Base-by-base conservation (phyloP, 2,888 invertebrate species). In the Apotomis capreana region DNA sequence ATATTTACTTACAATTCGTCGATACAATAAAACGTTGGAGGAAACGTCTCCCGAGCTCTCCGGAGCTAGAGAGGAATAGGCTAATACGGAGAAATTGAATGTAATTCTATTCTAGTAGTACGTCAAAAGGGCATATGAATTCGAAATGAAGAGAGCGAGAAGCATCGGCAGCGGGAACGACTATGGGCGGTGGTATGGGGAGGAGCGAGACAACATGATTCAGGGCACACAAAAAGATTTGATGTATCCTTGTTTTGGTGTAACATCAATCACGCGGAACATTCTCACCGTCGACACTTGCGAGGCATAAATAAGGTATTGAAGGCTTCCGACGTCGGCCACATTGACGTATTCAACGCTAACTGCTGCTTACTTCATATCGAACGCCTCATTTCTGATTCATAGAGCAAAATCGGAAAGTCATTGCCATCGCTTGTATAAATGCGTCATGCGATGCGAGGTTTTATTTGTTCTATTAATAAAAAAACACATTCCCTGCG, bases 201-300 rank as follows among this genome's bases (percentile, higher is more conserved):
- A 79, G 80, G 65, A 76, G 79, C 79, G 70, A 73, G 77, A 80
- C 81, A 79, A 82, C 78, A 78, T 81, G 81, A 83, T 84, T 82
- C 77, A 71, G 75, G 73, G 74, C 78, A 75, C 77, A 87, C 83
- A 86, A 87, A 87, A 86, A 84, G 81, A 85, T 87, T 87, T 85
- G 84, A 87, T 83, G 81, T 85, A 85, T 85, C 80, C 83, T 83
- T 86, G 84, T 87, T 86, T 81, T 83, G 80, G 77, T 79, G 81
- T 82, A 81, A 85, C 89, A 89, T 89, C 89, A 89, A 89, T 89
- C 89, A 89, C 84, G 80, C 77, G 78, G 80, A 81, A 83, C 82
- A 84, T 87, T 86, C 82, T 83, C 82, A 81, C 81, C 82, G 81
- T 80, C 84, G 84, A 85, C 86, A 85, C 86, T 88, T 83, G 81